phyloP scores from a whole-genome alignment of 1,140 invertebrate genomes.

The Ostrea edulis region DNA sequence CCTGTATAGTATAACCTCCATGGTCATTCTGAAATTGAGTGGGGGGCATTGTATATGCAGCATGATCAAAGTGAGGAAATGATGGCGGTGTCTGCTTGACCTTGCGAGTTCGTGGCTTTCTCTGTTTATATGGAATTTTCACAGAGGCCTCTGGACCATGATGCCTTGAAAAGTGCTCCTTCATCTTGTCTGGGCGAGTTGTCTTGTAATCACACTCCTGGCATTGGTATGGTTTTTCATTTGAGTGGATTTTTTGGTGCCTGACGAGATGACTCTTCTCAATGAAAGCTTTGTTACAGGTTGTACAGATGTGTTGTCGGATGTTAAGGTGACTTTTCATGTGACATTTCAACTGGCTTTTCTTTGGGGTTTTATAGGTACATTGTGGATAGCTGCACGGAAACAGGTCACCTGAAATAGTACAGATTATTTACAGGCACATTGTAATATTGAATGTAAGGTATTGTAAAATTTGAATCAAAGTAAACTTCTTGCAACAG shows the following conservation, averaged over 20 bases:
- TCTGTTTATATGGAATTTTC: conserved; percentile 60
- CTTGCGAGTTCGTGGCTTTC: conserved; percentile 45
- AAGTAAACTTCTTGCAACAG: too few relatives aligned
- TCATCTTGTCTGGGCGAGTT: conserved; percentile 85
- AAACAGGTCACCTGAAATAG: conserved; percentile 75
- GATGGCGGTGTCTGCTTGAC: not conserved
- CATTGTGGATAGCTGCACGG: conserved; percentile 84
- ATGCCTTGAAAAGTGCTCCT: conserved; percentile 85
- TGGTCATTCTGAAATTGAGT: conserved; percentile 11
- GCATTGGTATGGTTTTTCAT: conserved; percentile 82
- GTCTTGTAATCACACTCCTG: conserved; percentile 84
- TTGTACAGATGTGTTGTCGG: conserved; percentile 83
- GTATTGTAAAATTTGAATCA: too few relatives aligned
- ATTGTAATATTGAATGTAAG: not conserved
- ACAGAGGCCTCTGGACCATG: conserved; percentile 82
- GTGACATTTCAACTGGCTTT: conserved; percentile 85
- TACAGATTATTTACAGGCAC: not conserved
- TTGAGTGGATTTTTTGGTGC: conserved; percentile 85
- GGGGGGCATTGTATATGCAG: conserved; percentile 58
- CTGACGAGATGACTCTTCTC: conserved; percentile 85
- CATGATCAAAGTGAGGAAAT: conserved; percentile 59
- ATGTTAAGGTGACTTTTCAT: conserved; percentile 84
- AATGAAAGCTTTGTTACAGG: conserved; percentile 84
- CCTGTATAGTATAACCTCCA: not conserved
- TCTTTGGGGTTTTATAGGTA: conserved; percentile 85